A percentile compares a stretch with the other conserved stretches of the same genome.
Conservation (phyloP, 2,888 invertebrate genomes). For the Apoda limacodes region DNA sequence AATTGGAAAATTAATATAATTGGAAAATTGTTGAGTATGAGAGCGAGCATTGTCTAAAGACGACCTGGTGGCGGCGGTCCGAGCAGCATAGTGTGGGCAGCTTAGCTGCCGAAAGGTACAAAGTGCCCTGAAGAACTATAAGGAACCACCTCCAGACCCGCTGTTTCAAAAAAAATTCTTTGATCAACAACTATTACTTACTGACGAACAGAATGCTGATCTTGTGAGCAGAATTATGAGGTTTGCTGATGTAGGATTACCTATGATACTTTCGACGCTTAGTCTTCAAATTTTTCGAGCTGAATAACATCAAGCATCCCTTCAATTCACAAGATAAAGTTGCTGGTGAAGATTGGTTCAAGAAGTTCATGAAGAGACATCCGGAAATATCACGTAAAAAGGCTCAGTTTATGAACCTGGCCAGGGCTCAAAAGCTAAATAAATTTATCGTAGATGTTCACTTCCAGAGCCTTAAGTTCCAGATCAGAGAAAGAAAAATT, state of each 20-base stretch:
- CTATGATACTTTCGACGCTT: too few species aligned
- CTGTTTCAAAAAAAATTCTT: constrained; percentile 13
- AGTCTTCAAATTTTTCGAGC: too few species aligned
- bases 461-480: constrained; percentile 16
- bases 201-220: constrained; percentile 20
- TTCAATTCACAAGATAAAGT: constrained; percentile 13
- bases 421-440: constrained; percentile 23
- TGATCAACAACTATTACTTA: constrained; percentile 17
- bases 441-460: constrained; percentile 20
- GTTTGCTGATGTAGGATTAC: too few species aligned
- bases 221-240: too few species aligned
- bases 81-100: too few species aligned
- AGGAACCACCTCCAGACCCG: constrained; percentile 2
- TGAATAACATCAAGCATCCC: constrained; percentile 19
- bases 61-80: too few species aligned
- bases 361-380: constrained; percentile 20
- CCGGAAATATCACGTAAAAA: constrained; percentile 20
- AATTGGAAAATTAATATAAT: too few species aligned
- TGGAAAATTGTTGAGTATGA: too few species aligned
- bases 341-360: constrained; percentile 23
- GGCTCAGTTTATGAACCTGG: constrained; percentile 23
- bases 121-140: constrained; percentile 1
- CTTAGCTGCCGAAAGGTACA: too few species aligned
- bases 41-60: too few species aligned
- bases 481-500: too few species aligned